phyloP scores from a whole-genome alignment of 2,888 invertebrate genomes.

The Melanotus villosus region DNA sequence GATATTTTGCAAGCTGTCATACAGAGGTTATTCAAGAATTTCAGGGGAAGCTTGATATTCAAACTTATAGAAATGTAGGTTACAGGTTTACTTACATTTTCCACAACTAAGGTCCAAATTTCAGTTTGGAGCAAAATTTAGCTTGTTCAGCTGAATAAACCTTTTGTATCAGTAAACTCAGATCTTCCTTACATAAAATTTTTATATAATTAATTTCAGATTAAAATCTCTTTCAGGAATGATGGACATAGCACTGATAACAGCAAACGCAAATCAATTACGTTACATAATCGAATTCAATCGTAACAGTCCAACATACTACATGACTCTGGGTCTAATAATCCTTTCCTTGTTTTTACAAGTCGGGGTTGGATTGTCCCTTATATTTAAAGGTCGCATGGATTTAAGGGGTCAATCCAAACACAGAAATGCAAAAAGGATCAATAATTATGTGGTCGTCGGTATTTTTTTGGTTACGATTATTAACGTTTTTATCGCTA shows the following conservation, averaged over 20 bases:
- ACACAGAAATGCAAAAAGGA: slow-evolving; percentile 68
- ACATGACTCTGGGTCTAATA: slow-evolving; percentile 73
- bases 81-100: no score
- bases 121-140: no score
- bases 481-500: slow-evolving; percentile 78
- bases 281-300: slow-evolving; percentile 77
- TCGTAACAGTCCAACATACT: slow-evolving; percentile 72
- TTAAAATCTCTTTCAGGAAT: slow-evolving; percentile 74
- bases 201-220: no score
- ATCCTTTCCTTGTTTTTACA: slow-evolving; percentile 75
- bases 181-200: no score
- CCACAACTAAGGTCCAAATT: no score
- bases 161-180: no score
- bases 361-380: slow-evolving; percentile 73
- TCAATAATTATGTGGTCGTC: slow-evolving; percentile 76
- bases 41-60: no score
- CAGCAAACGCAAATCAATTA: slow-evolving; percentile 80
- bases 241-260: slow-evolving; percentile 80
- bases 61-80: no score
- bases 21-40: no score
- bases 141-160: no score
- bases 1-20: no score
- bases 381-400: slow-evolving; percentile 74
- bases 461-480: slow-evolving; percentile 78
- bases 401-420: slow-evolving; percentile 71